A percentile compares a stretch with the other conserved stretches of the same genome.
Conservation (phyloP, 1,140 invertebrate species). For the Potamilus streckersoni region DNA sequence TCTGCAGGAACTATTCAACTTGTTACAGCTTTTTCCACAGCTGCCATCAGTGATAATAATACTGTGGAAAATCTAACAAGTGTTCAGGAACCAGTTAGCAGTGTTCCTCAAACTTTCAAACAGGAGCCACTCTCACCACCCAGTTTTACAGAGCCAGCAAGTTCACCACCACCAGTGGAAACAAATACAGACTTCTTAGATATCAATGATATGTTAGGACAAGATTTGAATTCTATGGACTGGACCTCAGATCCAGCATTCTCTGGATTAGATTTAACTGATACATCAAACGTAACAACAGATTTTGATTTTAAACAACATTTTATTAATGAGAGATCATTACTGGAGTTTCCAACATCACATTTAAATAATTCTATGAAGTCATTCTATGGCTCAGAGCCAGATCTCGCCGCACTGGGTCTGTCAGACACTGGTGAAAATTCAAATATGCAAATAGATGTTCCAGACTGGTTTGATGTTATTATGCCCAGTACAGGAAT, state of each 20-base stretch:
- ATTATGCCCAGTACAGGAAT: constrained; percentile 70
- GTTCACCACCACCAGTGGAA: constrained; percentile 8
- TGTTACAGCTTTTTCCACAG: constrained; percentile 3
- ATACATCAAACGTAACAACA: constrained; percentile 31
- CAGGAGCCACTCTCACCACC: too few species aligned
- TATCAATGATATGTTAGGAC: constrained; percentile 55
- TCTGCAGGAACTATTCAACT: not conserved
- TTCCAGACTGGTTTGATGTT: constrained; percentile 79
- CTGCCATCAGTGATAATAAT: constrained; percentile 8
- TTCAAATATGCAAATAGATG: constrained; percentile 77
- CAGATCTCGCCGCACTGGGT: constrained; percentile 44
- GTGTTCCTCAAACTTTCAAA: not conserved
- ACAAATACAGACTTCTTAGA: constrained; percentile 43
- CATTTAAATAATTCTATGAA: constrained; percentile 15
- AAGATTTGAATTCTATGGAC: constrained; percentile 60
- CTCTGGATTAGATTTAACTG: constrained; percentile 47
- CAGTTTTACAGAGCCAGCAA: not conserved
- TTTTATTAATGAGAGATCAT: constrained; percentile 10
- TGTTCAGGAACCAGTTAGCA: not conserved
- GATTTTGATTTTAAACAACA: constrained; percentile 32
- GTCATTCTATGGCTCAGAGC: constrained; percentile 42
- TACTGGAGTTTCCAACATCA: constrained; percentile 22
- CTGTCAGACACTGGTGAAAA: constrained; percentile 48
- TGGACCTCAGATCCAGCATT: constrained; percentile 56
- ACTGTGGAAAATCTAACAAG: constrained; percentile 1